These are phyloP conservation scores for Brachypodius melanocephalos DNA, from an alignment of 2,113 vertebrate genomes.

Conservation along the genomic window DNA sequence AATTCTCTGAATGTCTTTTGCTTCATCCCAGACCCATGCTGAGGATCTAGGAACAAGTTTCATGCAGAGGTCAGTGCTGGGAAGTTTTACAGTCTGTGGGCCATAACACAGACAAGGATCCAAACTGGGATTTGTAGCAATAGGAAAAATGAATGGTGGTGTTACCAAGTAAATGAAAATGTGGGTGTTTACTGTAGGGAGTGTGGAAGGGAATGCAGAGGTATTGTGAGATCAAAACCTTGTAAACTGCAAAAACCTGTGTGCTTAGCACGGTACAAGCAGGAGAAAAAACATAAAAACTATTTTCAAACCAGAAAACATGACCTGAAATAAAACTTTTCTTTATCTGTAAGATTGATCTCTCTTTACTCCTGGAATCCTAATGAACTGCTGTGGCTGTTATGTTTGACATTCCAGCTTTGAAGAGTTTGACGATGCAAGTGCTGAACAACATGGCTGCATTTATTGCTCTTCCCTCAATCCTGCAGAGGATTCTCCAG, in stretches of 20 bases:
- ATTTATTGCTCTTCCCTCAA: conserved; percentile 90
- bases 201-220: neutral
- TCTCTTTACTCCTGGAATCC: neutral
- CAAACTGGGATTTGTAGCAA: neutral
- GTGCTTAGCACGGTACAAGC: neutral
- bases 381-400: neutral
- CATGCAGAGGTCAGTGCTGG: neutral
- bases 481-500: conserved; percentile 94
- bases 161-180: neutral
- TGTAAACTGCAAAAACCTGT: neutral
- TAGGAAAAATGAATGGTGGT: neutral
- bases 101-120: neutral
- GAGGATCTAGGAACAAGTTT: neutral
- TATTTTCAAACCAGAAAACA: neutral
- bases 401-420: conserved; percentile 72
- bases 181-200: neutral
- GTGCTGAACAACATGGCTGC: conserved; percentile 94
- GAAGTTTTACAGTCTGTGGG: neutral
- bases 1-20: neutral
- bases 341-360: neutral
- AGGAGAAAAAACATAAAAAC: neutral
- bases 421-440: conserved; percentile 94
- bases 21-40: neutral
- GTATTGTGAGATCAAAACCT: neutral
- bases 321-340: neutral